Percentiles rank a stretch among this genome's conserved stretches.
phyloP scores from a whole-genome alignment of 2,113 vertebrate genomes.

The Argyrosomus japonicus region DNA sequence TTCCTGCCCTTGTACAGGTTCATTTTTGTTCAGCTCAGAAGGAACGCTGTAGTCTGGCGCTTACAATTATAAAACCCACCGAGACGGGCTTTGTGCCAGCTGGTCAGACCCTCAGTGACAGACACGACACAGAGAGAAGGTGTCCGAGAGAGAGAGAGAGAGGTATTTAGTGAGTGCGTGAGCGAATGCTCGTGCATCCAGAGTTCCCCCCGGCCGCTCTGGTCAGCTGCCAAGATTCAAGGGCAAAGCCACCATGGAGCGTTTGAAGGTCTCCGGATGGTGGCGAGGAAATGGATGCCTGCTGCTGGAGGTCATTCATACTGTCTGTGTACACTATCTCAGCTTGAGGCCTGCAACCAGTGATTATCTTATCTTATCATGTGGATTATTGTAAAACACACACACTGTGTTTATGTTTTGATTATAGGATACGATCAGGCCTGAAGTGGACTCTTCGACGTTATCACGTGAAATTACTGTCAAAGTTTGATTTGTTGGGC shows the following conservation, averaged over 20 bases:
- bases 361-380: too few species aligned
- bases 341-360: not conserved
- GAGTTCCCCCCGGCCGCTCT: not conserved
- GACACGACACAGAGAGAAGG: conserved; percentile 15
- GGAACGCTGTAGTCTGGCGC: not conserved
- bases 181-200: too few species aligned
- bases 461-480: not conserved
- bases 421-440: too few species aligned
- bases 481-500: not conserved
- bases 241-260: conserved; percentile 14
- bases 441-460: too few species aligned
- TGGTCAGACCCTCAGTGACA: not conserved
- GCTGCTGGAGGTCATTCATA: not conserved
- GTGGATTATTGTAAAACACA: too few species aligned
- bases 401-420: too few species aligned
- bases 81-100: not conserved
- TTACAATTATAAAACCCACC: not conserved
- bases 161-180: conserved; percentile 14
- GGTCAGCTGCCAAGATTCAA: conserved; percentile 47
- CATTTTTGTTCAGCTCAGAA: not conserved
- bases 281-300: not conserved
- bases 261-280: not conserved
- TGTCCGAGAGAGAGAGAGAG: not conserved
- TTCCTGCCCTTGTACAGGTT: conserved; percentile 17
- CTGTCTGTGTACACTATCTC: too few species aligned